Evolutionary conservation across 1,140 invertebrate genomes (phyloP).

Genomic region (Pectinophora gossypiella): DNA sequence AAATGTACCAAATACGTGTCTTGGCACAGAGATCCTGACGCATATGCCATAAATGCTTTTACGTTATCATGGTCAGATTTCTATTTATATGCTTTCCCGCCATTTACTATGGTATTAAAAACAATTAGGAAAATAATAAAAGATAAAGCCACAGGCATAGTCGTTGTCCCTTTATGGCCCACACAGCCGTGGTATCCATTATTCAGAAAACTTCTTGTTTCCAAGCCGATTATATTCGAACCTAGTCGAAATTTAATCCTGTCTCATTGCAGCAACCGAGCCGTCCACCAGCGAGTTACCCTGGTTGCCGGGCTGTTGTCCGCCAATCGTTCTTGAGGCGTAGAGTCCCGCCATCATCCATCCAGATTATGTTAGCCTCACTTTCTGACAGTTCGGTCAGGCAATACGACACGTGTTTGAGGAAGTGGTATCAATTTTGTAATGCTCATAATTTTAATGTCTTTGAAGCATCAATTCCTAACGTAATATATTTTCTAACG

Average conservation of each 20-base stretch:
- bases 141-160: conserved; percentile 2
- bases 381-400: conserved; percentile 22
- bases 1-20: conserved; percentile 14
- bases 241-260: conserved; percentile 3
- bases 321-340: conserved; percentile 15
- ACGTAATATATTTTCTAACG: conserved; percentile 5
- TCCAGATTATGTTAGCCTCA: conserved; percentile 22
- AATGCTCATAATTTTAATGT: not conserved
- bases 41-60: conserved; percentile 2
- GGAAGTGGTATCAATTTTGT: conserved; percentile 7
- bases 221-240: not conserved
- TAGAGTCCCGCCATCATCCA: conserved; percentile 13
- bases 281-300: conserved; percentile 8
- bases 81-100: conserved; percentile 2
- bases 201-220: not conserved
- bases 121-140: not conserved
- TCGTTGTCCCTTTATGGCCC: conserved; percentile 4
- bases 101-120: conserved; percentile 4
- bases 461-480: conserved; percentile 4
- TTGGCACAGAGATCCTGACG: conserved; percentile 6
- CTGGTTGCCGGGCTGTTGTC: conserved; percentile 29
- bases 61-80: conserved; percentile 2
- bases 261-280: not conserved
- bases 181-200: conserved; percentile 4
- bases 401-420: conserved; percentile 25